phyloP scores from a whole-genome alignment of 2,113 vertebrate genomes.

The Steatornis caripensis region DNA sequence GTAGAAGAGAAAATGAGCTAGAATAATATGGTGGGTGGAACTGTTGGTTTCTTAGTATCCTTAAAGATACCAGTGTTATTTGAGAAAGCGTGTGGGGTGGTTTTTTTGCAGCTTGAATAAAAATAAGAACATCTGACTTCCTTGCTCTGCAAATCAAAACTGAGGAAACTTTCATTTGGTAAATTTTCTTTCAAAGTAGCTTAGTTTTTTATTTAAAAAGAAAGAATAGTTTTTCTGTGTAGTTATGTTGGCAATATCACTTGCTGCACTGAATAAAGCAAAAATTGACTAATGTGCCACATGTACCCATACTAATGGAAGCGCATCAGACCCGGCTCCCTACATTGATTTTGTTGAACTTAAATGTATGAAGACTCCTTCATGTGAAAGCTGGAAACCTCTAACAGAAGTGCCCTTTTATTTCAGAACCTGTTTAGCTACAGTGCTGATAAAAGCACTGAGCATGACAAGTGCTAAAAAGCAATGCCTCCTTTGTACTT shows the following conservation, averaged over 20 bases:
- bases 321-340: neutral
- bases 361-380: neutral
- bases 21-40: neutral
- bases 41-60: neutral
- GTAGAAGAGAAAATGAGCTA: neutral
- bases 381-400: neutral
- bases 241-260: fast-evolving
- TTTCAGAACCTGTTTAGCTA: neutral
- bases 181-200: neutral
- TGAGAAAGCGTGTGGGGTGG: neutral
- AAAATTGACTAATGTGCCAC: neutral
- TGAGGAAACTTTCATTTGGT: neutral
- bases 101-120: neutral
- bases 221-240: neutral
- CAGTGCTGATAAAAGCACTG: neutral
- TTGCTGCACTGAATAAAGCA: neutral
- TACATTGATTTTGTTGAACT: neutral
- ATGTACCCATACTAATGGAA: neutral
- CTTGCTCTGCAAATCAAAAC: neutral
- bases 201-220: neutral
- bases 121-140: neutral
- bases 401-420: neutral
- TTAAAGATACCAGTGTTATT: neutral
- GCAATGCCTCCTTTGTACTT: neutral
- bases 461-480: neutral